Percentiles rank a stretch among this genome's conserved stretches.
Conservation (phyloP, 2,888 invertebrate genomes). For the Clanis bilineata region DNA sequence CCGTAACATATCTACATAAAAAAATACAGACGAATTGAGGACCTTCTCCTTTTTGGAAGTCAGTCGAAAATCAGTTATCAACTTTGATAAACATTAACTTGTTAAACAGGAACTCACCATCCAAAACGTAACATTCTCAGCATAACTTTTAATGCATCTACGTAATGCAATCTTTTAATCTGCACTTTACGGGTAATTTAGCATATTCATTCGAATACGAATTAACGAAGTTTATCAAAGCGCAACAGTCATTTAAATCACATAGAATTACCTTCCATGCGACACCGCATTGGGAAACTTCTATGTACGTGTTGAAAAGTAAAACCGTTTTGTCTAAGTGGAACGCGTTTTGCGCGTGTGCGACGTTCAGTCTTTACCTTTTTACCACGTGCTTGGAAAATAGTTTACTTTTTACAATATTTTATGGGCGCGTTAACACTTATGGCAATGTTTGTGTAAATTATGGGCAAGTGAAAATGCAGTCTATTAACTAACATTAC, state of each 20-base stretch:
- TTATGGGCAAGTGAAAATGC: neutral
- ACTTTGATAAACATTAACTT: no score
- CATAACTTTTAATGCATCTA: neutral
- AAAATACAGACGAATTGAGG: no score
- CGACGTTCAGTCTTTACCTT: neutral
- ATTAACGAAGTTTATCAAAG: conserved; percentile 14
- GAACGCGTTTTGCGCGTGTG: neutral
- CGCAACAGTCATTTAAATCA: conserved; percentile 17
- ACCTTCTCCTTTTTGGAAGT: no score
- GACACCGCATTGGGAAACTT: conserved; percentile 9
- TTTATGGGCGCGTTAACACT: neutral
- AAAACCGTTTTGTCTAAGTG: neutral
- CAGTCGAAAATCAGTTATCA: no score
- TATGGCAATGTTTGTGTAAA: neutral
- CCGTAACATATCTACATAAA: no score
- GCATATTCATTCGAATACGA: conserved; percentile 8
- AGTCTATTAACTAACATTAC: no score
- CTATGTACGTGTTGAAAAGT: conserved; percentile 10
- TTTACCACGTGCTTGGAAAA: neutral
- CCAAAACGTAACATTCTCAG: neutral
- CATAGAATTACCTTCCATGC: conserved; percentile 26
- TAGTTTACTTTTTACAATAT: neutral
- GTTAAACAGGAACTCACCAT: neutral
- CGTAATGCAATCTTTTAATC: neutral
- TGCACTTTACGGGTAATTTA: conserved; percentile 2